These are phyloP conservation scores for Chorisops tibialis DNA, from an alignment of 2,888 invertebrate species.

Conservation along the genomic window DNA sequence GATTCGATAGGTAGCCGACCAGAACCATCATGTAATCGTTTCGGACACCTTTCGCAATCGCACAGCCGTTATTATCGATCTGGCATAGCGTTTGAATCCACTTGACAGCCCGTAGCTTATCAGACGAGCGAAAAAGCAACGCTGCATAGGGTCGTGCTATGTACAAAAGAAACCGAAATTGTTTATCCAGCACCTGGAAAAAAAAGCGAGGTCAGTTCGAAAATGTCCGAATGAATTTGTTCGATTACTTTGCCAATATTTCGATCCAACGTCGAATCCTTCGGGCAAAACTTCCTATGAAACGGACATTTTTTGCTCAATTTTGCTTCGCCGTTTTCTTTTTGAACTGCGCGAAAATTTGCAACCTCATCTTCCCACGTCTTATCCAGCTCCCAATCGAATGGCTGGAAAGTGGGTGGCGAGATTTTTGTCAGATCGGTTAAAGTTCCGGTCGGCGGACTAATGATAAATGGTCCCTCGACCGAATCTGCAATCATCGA, in stretches of 20 bases:
- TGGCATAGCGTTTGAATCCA: slow-evolving; percentile 57
- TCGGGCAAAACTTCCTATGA: slow-evolving; percentile 23
- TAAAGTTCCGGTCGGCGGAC: slow-evolving; percentile 24
- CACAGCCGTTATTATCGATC: slow-evolving; percentile 50
- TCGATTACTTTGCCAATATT: slow-evolving; percentile 20
- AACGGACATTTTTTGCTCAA: slow-evolving; percentile 18
- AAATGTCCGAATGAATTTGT: neutral
- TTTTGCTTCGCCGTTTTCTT: neutral
- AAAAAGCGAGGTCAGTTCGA: neutral
- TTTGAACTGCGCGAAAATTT: slow-evolving; percentile 7
- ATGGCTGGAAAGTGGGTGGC: neutral
- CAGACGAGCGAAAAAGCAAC: slow-evolving; percentile 48
- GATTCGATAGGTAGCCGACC: slow-evolving; percentile 47
- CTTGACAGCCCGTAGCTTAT: slow-evolving; percentile 51
- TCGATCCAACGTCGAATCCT: neutral
- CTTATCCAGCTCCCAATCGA: slow-evolving; percentile 26
- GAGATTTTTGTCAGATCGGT: slow-evolving; percentile 5
- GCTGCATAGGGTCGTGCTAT: slow-evolving; percentile 53
- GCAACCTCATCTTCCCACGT: slow-evolving; percentile 30
- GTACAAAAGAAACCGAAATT: slow-evolving; percentile 54
- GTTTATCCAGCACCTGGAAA: slow-evolving; percentile 50
- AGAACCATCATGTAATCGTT: slow-evolving; percentile 58
- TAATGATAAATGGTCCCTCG: slow-evolving; percentile 31
- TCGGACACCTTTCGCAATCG: slow-evolving; percentile 55
- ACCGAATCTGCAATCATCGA: slow-evolving; percentile 30